Evolutionary conservation across 2,888 invertebrate species (phyloP).

Genomic region (Sinotaia quadrata): DNA sequence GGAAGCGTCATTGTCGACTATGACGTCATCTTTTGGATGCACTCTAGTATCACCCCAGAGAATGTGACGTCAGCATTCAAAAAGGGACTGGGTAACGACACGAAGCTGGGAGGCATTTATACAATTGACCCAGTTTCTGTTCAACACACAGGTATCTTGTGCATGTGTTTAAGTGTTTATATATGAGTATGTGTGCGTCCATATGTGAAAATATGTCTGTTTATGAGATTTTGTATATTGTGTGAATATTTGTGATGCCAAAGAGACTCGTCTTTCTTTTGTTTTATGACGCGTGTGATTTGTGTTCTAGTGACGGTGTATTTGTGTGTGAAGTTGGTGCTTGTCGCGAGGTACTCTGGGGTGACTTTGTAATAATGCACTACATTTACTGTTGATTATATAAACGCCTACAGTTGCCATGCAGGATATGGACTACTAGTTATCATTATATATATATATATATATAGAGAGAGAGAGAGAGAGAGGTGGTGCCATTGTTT

Average conservation of each 20-base stretch:
- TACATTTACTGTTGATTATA: too few species aligned
- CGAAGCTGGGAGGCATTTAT: conserved; percentile 4
- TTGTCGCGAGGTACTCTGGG: too few species aligned
- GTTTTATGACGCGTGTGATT: too few species aligned
- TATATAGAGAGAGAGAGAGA: too few species aligned
- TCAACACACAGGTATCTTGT: conserved; percentile 13
- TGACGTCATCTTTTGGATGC: conserved; percentile 4
- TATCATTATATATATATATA: too few species aligned
- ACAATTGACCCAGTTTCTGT: conserved; percentile 8
- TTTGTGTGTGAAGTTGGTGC: not conserved
- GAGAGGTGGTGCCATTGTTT: too few species aligned
- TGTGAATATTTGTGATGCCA: not conserved
- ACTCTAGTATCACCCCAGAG: conserved; percentile 2
- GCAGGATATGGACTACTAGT: too few species aligned
- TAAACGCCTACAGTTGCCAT: too few species aligned
- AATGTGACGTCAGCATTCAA: conserved; percentile 13
- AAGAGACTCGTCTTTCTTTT: too few species aligned
- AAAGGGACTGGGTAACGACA: not conserved
- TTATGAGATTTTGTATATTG: not conserved
- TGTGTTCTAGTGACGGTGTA: not conserved
- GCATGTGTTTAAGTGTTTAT: conserved; percentile 7
- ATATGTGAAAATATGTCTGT: not conserved
- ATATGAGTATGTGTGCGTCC: conserved; percentile 5
- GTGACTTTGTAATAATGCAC: too few species aligned
- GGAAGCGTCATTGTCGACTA: conserved; percentile 29